Conservation (phyloP, 1,140 invertebrate genomes). For the Oncopodura yosiiana region DNA sequence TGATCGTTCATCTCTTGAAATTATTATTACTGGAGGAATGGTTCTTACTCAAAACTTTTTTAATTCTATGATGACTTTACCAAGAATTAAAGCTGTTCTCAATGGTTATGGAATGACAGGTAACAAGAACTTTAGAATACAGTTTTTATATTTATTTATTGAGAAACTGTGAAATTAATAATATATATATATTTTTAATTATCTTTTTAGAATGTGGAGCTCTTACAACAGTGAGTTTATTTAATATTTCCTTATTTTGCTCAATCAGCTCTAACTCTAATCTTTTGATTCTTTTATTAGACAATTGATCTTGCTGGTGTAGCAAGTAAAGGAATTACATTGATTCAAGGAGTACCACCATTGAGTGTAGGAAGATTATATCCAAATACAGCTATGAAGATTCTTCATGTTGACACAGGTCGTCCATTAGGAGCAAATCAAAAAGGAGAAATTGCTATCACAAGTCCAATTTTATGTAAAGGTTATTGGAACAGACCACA, state of each 20-base stretch:
- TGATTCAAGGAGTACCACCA: conserved; percentile 17
- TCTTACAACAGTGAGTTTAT: conserved; percentile 23
- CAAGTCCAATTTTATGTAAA: conserved; percentile 20
- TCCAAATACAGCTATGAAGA: conserved; percentile 23
- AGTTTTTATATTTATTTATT: too few relatives aligned
- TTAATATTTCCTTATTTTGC: too few relatives aligned
- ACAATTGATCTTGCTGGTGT: conserved; percentile 25
- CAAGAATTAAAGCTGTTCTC: conserved; percentile 14
- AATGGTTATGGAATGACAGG: conserved; percentile 31
- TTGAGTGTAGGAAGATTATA: conserved; percentile 24
- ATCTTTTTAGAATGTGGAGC: conserved; percentile 32
- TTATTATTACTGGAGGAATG: conserved; percentile 28
- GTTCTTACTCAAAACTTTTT: conserved; percentile 21
- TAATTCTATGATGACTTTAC: conserved; percentile 20
- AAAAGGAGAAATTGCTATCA: conserved; percentile 23
- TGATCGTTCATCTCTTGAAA: conserved; percentile 20
- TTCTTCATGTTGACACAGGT: conserved; percentile 24
- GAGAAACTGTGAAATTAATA: too few relatives aligned
- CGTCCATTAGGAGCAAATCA: conserved; percentile 13
- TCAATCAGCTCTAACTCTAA: too few relatives aligned
- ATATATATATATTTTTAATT: too few relatives aligned
- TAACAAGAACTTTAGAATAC: too few relatives aligned
- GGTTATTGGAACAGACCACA: conserved; percentile 26
- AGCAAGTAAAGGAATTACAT: conserved; percentile 9
- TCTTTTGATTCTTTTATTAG: too few relatives aligned